Conservation (phyloP, 2,113 vertebrate genomes). For the Dascyllus trimaculatus region DNA sequence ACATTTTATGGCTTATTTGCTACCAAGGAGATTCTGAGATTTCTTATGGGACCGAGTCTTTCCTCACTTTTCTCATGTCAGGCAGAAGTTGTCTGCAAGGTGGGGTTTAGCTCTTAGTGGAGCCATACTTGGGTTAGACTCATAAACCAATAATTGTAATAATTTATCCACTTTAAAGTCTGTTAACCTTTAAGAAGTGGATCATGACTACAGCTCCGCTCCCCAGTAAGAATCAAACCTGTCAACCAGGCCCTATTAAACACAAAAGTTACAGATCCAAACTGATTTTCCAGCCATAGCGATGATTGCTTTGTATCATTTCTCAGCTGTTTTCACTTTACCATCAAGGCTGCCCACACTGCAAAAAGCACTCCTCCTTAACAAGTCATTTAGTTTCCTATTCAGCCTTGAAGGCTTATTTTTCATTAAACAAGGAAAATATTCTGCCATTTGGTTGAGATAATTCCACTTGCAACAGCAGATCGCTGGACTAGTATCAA, state of each 20-base stretch:
- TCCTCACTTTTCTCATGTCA: conserved; percentile 46
- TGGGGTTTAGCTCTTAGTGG: conserved; percentile 16
- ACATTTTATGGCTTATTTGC: conserved; percentile 74
- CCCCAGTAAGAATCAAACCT: neutral
- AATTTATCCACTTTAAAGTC: conserved; percentile 13
- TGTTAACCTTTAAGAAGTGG: conserved; percentile 17
- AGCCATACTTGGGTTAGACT: neutral
- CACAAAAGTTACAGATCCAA: conserved; percentile 10
- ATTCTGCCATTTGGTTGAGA: conserved; percentile 41
- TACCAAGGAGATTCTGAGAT: conserved; percentile 65
- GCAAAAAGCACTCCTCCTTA: conserved; percentile 9
- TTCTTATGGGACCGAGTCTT: conserved; percentile 46
- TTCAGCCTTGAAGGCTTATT: conserved; percentile 45
- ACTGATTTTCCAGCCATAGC: conserved; percentile 43
- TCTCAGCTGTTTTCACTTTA: conserved; percentile 60
- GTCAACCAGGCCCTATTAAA: conserved; percentile 24
- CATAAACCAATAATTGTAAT: conserved; percentile 11
- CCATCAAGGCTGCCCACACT: conserved; percentile 36
- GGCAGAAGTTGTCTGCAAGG: conserved; percentile 23
- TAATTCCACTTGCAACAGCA: conserved; percentile 26
- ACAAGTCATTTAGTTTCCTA: conserved; percentile 56
- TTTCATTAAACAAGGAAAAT: conserved; percentile 60
- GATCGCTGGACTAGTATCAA: neutral
- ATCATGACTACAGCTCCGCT: neutral
- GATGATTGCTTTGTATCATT: conserved; percentile 51